Base-by-base conservation (phyloP, 2,888 invertebrate genomes). In the Cremastinae sp. region DNA sequence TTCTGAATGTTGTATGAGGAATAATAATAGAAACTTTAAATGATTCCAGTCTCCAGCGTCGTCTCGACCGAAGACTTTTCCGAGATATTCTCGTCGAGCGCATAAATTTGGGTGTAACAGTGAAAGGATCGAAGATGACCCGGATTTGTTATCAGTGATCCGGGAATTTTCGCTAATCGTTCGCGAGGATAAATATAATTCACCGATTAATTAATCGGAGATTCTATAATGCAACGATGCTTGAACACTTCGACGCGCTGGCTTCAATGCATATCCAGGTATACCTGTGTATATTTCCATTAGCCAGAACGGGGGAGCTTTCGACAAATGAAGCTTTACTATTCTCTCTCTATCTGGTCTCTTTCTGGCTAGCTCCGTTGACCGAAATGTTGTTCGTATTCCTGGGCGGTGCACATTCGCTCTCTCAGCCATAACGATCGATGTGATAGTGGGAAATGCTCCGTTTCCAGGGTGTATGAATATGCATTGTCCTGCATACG, bases 401-500 rank as follows among this genome's bases (percentile, higher is more conserved):
- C 10, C 47, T 5, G 45, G 61, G 4, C 28, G 14, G 51, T 16
- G 47, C 45, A 35, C 39, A 22, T 18, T 18, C 43, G 22, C 39
- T 35, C 3, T 45, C 14, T n/a, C 41, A 41, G 39, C 45, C 10
- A 66, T 35, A 61, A 61, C 70, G 74, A 75, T 75, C 75, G 70
- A 75, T 75, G 61, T 16, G 65, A 14, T 43, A 47, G 65, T 39
- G 39, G 2, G 18, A 61, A 61, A 65, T 47, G 12, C n/a, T 61
- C 14, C 45, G 47, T 59, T 20, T 43, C 28, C 59, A 45, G 55
- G 37, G 39, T 64, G 39, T 56, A 75, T 75, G 71, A 75, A 75
- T 75, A 75, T 71, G 75, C 71, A 75, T 75, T 61, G 71, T 61
- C 47, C 41, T 20, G 43, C 71, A 75, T 71, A 55, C 71, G 66